Evolutionary conservation across 2,797 vertebrate species (phyloP).

Genomic region (Aratinga solstitialis): DNA sequence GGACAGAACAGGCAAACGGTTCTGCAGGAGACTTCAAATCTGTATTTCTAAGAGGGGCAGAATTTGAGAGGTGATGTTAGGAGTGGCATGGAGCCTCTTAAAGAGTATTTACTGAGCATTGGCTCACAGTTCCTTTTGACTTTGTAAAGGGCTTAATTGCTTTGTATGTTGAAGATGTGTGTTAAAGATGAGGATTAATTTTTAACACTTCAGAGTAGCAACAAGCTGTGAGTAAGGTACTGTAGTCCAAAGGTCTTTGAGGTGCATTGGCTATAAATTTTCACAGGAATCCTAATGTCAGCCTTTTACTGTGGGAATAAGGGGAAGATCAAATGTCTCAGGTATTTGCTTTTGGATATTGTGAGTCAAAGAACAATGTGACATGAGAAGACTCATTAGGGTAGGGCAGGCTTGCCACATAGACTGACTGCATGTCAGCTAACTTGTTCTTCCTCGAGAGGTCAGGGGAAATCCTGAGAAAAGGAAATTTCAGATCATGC

Average conservation of each 20-base stretch:
- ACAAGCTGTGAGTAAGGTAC: background rate
- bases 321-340: background rate
- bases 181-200: background rate
- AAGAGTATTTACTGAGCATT: background rate
- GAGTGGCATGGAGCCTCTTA: background rate
- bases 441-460: background rate
- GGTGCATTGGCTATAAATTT: background rate
- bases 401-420: background rate
- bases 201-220: background rate
- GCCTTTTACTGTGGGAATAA: background rate
- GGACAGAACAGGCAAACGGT: background rate
- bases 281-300: background rate
- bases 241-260: background rate
- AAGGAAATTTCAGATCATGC: background rate
- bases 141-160: background rate
- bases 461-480: background rate
- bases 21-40: background rate
- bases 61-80: background rate
- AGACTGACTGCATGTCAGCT: background rate
- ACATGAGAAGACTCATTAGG: background rate
- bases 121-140: background rate
- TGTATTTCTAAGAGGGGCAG: background rate
- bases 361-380: background rate
- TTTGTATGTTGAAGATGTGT: background rate
- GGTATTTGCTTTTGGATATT: background rate